These are phyloP conservation scores for Forpus xanthops DNA, from an alignment of 2,797 vertebrate species.

Conservation along the genomic window DNA sequence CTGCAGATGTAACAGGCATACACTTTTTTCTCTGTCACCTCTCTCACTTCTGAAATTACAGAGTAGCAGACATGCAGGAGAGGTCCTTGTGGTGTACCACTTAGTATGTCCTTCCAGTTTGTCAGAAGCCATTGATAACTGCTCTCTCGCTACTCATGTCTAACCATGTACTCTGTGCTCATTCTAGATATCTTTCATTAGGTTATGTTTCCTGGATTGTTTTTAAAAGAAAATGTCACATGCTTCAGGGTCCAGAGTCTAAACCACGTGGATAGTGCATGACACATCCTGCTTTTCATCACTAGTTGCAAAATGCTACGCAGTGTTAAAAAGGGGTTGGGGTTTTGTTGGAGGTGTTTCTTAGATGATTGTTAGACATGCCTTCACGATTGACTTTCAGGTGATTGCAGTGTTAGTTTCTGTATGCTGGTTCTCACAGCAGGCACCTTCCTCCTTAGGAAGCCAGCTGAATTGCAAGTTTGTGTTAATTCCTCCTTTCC, in stretches of 20 bases:
- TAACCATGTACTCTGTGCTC: background rate
- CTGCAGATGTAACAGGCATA: background rate
- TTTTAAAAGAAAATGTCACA: background rate
- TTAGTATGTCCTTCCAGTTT: background rate
- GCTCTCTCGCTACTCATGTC: background rate
- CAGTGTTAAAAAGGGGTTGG: background rate
- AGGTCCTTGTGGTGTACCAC: background rate
- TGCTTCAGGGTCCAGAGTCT: background rate
- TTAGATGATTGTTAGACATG: background rate
- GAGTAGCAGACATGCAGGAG: background rate
- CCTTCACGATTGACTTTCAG: background rate
- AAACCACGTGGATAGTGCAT: background rate
- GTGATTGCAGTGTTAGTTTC: background rate
- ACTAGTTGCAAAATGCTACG: background rate
- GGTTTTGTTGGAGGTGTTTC: background rate
- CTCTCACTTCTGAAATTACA: background rate
- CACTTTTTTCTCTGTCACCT: background rate
- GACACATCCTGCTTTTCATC: background rate
- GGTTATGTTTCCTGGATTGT: background rate
- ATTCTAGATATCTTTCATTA: background rate
- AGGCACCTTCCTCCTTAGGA: slow-evolving; percentile 13
- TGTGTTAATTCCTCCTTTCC: slow-evolving; percentile 13
- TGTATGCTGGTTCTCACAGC: background rate
- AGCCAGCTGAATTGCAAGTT: background rate
- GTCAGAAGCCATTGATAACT: background rate